Evolutionary conservation across 2,888 invertebrate species (phyloP).

Genomic region (Byasa hedistus): DNA sequence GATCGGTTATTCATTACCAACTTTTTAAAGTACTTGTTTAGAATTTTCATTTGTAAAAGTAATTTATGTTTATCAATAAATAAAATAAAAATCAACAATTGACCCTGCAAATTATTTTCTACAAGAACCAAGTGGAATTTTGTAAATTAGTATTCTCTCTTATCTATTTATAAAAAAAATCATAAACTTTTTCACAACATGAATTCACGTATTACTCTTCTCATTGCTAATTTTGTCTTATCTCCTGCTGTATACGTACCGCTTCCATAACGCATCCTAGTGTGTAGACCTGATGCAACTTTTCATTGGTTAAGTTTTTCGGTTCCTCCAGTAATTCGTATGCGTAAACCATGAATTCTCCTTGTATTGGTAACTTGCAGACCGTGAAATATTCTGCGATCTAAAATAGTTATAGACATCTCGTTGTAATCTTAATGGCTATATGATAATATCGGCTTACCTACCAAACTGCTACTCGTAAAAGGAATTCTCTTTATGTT

Average conservation of each 20-base stretch:
- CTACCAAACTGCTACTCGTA: no score
- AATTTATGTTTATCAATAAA: neutral
- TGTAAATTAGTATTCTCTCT: neutral
- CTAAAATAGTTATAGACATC: slow-evolving; percentile 2
- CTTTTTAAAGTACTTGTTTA: no score
- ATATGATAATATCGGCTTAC: no score
- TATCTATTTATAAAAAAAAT: neutral
- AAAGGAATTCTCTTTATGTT: no score
- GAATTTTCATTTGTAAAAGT: no score
- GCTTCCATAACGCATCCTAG: slow-evolving; percentile 9
- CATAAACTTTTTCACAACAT: neutral
- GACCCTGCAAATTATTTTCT: no score
- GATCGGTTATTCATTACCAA: no score
- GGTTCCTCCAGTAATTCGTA: slow-evolving; percentile 19
- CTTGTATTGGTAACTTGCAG: slow-evolving; percentile 8
- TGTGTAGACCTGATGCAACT: slow-evolving; percentile 9
- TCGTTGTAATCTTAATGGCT: no score
- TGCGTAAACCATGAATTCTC: slow-evolving; percentile 8
- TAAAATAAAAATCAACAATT: no score
- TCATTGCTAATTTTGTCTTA: no score
- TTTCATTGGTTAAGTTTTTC: slow-evolving; percentile 8
- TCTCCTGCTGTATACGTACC: slow-evolving; percentile 1
- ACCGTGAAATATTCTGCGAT: slow-evolving; percentile 5
- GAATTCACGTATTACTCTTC: no score
- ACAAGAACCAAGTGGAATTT: neutral